Evolutionary conservation across 23 tunicate species (phyloP), one percentile per base, ranked within the genome.

Genomic region (Halocynthia aurantium): DNA sequence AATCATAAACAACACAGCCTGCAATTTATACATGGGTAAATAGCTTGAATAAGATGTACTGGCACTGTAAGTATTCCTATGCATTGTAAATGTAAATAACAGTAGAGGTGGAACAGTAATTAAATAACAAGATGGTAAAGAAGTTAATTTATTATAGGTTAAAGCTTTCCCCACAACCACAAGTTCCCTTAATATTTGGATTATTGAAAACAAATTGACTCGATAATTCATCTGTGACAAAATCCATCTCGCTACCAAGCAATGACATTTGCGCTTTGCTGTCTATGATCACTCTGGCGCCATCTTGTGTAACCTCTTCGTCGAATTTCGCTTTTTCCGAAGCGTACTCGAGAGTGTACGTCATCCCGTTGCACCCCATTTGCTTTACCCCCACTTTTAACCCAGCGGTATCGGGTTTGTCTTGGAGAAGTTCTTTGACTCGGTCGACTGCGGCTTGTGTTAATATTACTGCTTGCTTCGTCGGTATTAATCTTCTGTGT

Each of bases 121-220:
- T 31, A 31, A 31, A 31, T 31, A 31, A 31, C 44, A 31, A 31
- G 44, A 31, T 4, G 1, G 44, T 31, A 31, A 4, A 31, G 44
- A 4, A 31, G 44, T 31, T 31, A 31, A 31, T 31, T 31, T 74
- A 72, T 84, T 76, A 96, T 8, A 96, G 63, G 80, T 90, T 96
- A 72, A 96, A 96, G 75, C 96, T 89, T 82, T 96, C 99, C 7
- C 99, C 99, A 70, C 99, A 96, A 20, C 99, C 99, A 80, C 99
- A 96, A 6, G 99, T 96, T 11, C 99, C 99, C 76, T 96, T 96
- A 18, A 96, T 96, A 77, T 96, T 96, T 7, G 99, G 99, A 84
- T 96, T 96, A 62, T 91, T 96, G 77, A 96, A 96, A 53, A 96
- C 82, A 78, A 96, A 96, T 80, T 86, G 93, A 66, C 96, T 91